Percentiles rank a stretch among this genome's conserved stretches.
These are phyloP conservation scores for Tinamus guttatus DNA, from an alignment of 2,113 vertebrate species.

Conservation along the genomic window DNA sequence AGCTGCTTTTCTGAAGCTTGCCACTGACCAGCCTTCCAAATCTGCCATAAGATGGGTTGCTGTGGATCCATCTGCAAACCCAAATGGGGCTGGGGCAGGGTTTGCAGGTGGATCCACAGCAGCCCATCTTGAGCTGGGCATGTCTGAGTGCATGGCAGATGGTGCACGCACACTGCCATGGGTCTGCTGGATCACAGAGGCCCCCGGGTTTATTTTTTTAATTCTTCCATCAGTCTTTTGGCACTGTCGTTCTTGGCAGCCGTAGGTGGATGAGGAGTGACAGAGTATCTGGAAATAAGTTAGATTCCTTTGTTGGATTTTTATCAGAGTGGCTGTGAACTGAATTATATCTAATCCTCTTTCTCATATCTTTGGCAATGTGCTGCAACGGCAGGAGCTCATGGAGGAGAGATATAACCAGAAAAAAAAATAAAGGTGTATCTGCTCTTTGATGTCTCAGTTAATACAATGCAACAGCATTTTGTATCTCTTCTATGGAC, in stretches of 20 bases:
- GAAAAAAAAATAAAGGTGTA: background rate
- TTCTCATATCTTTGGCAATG: background rate
- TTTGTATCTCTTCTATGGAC: background rate
- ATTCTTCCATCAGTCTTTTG: slow-evolving; percentile 40
- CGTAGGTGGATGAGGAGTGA: slow-evolving; percentile 11
- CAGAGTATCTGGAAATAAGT: slow-evolving; percentile 35
- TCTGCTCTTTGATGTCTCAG: slow-evolving; percentile 13
- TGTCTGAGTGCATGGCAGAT: slow-evolving; percentile 57
- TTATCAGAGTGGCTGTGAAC: slow-evolving; percentile 21
- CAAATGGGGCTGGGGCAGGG: slow-evolving; percentile 12
- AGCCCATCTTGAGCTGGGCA: slow-evolving; percentile 47
- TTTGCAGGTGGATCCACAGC: slow-evolving; percentile 49
- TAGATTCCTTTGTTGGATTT: slow-evolving; percentile 26
- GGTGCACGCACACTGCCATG: slow-evolving; percentile 29
- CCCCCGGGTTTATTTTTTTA: background rate
- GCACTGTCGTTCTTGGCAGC: slow-evolving; percentile 12
- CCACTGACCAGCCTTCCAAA: background rate
- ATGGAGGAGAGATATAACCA: background rate
- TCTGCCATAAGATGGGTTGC: background rate
- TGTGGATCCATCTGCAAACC: no score
- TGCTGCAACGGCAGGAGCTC: background rate
- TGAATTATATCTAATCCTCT: slow-evolving; percentile 37
- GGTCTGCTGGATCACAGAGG: slow-evolving; percentile 37
- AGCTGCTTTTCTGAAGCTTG: background rate
- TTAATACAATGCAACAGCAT: background rate